These are phyloP conservation scores for Nannoperca obscura DNA, from an alignment of 2,797 vertebrate species.

Conservation along the genomic window DNA sequence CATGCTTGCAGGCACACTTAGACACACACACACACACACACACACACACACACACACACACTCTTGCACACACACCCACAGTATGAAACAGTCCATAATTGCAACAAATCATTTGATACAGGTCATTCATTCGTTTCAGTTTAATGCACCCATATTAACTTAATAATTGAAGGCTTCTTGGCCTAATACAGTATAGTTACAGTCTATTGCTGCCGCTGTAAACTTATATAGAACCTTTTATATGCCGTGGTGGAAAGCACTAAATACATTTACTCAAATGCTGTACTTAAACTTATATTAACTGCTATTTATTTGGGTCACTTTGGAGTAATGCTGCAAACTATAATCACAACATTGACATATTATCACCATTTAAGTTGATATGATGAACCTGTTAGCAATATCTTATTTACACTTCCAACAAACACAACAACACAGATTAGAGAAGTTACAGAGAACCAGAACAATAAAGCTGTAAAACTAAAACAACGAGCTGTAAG, in stretches of 20 bases:
- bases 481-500: neutral
- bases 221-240: neutral
- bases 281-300: neutral
- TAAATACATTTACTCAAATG: neutral
- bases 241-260: neutral
- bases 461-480: neutral
- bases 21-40: neutral
- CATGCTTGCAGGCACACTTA: constrained; percentile 25
- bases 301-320: neutral
- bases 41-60: neutral
- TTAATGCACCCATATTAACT: neutral
- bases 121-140: neutral
- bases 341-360: too few relatives aligned
- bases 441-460: neutral
- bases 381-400: too few relatives aligned
- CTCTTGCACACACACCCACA: neutral
- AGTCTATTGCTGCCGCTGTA: neutral
- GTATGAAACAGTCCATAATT: neutral
- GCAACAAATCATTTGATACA: neutral
- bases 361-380: too few relatives aligned
- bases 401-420: too few relatives aligned
- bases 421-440: neutral
- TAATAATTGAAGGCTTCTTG: neutral
- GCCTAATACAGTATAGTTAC: neutral
- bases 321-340: too few relatives aligned